These are phyloP conservation scores for Crypturellus tataupa DNA, from an alignment of 2,797 vertebrate species.

Conservation along the genomic window DNA sequence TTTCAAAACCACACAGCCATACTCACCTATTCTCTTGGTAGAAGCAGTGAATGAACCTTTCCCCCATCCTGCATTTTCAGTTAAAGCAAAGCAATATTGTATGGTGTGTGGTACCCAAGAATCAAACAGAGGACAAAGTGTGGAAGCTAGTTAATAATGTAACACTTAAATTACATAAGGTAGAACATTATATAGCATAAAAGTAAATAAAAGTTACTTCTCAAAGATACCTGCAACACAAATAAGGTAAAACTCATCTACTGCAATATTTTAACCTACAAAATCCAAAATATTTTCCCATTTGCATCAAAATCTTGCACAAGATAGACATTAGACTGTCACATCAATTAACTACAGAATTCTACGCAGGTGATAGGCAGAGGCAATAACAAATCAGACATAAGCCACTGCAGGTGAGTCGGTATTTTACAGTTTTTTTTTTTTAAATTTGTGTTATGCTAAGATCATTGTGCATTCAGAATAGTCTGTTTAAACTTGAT, in stretches of 20 bases:
- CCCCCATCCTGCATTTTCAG: background rate
- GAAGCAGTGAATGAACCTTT: background rate
- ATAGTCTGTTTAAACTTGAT: background rate
- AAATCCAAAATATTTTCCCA: background rate
- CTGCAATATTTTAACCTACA: background rate
- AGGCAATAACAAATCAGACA: background rate
- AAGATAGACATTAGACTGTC: background rate
- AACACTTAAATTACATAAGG: background rate
- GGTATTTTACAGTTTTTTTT: background rate
- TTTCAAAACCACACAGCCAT: background rate
- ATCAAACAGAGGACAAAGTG: background rate
- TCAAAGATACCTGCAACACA: background rate
- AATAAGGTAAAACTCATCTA: too few species aligned
- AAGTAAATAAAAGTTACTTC: background rate
- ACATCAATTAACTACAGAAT: background rate
- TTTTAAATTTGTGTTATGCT: rapidly evolving
- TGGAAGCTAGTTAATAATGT: background rate
- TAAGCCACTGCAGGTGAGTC: rapidly evolving
- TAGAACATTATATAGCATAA: background rate
- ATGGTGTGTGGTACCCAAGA: background rate
- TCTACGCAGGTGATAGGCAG: background rate
- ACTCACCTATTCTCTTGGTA: background rate
- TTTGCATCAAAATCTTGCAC: background rate
- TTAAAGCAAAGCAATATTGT: background rate
- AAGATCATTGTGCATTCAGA: background rate